phyloP scores from a whole-genome alignment of 2,113 vertebrate genomes.

The Percina caprodes region DNA sequence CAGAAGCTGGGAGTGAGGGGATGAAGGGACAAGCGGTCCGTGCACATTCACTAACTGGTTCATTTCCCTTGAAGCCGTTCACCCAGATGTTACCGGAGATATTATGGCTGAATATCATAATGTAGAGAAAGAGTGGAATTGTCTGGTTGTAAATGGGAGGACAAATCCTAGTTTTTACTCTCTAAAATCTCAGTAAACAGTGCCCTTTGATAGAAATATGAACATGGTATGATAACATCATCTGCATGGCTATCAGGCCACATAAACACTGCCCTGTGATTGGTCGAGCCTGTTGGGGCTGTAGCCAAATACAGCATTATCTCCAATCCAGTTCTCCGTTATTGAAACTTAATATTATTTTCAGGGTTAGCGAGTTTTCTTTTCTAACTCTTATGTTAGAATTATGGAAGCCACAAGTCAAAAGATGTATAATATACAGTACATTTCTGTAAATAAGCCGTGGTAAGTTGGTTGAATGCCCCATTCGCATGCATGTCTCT shows the following conservation, averaged over 20 bases:
- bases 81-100: constrained; percentile 30
- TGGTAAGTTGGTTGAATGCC: too few species aligned
- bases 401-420: too few species aligned
- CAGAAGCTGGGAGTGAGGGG: constrained; percentile 17
- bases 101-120: not conserved
- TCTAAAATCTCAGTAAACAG: not conserved
- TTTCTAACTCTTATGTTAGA: too few species aligned
- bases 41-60: constrained; percentile 28
- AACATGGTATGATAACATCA: not conserved
- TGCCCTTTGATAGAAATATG: not conserved
- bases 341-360: too few species aligned
- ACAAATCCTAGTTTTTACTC: not conserved
- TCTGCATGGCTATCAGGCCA: not conserved
- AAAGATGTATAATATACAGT: too few species aligned
- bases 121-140: not conserved
- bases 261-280: not conserved
- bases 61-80: constrained; percentile 34
- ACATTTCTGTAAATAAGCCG: too few species aligned
- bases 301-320: not conserved
- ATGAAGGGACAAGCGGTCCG: constrained; percentile 33
- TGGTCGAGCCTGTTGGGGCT: too few species aligned
- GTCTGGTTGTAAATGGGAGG: too few species aligned
- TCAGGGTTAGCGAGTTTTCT: too few species aligned
- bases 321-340: too few species aligned
- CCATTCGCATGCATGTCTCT: too few species aligned